A percentile compares a stretch with the other conserved stretches of the same genome.
These are phyloP conservation scores for Pseudotriccus pelzelni DNA, from an alignment of 2,797 vertebrate genomes.

Conservation along the genomic window DNA sequence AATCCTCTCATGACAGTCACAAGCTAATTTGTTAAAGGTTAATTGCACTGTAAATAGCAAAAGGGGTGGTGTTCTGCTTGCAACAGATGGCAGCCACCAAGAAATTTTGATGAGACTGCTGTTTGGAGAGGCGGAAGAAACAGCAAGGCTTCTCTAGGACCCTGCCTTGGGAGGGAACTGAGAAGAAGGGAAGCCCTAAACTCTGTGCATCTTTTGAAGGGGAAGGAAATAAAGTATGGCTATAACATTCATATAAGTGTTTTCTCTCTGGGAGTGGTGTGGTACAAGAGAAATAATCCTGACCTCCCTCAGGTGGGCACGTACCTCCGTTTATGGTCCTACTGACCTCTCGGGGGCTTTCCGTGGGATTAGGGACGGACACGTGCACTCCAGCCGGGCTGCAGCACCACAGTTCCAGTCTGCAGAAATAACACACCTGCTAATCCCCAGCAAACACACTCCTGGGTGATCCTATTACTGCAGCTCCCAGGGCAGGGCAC, in stretches of 20 bases:
- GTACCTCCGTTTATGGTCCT: background rate
- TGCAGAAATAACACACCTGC: constrained; percentile 20
- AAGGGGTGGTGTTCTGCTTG: background rate
- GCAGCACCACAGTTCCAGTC: background rate
- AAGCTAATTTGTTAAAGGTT: constrained; percentile 53
- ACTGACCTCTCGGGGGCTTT: background rate
- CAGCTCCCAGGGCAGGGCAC: background rate
- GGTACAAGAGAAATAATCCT: background rate
- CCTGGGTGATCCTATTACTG: background rate
- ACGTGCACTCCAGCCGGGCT: background rate
- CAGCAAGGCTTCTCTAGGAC: background rate
- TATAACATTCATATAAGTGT: background rate
- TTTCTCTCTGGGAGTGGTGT: background rate
- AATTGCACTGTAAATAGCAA: constrained; percentile 57
- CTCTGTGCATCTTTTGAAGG: background rate
- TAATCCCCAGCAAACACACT: background rate
- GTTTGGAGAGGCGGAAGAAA: background rate
- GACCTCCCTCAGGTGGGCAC: background rate
- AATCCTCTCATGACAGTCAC: constrained; percentile 35
- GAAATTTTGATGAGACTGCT: constrained; percentile 10
- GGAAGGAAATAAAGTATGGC: background rate
- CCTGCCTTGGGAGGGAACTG: background rate
- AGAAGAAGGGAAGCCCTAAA: background rate
- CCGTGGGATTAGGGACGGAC: background rate
- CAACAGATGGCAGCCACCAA: background rate